Conservation (phyloP, 92 coral and sea anemone genomes). For the Phenganax subtilis region DNA sequence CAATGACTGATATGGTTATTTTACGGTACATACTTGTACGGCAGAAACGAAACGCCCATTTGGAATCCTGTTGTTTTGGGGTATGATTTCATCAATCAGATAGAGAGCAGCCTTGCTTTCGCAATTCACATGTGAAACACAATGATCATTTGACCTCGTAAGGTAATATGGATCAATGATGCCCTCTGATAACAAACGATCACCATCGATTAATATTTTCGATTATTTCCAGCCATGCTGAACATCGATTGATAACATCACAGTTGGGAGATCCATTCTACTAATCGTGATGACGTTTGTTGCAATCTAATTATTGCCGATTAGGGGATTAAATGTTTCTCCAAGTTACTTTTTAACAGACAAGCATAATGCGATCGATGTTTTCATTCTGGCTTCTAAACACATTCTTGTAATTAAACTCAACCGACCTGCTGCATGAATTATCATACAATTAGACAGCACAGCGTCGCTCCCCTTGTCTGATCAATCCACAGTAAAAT, state of each 20-base stretch:
- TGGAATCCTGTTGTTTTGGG: too few relatives aligned
- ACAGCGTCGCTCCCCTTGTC: not conserved
- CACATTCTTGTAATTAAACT: conserved; percentile 13
- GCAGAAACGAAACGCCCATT: too few relatives aligned
- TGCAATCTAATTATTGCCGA: not conserved
- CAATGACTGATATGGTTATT: too few relatives aligned
- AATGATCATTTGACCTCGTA: too few relatives aligned
- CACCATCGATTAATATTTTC: too few relatives aligned
- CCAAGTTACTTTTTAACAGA: conserved; percentile 17
- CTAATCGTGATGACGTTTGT: not conserved
- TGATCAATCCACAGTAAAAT: not conserved
- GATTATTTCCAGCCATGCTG: not conserved
- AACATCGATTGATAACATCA: not conserved
- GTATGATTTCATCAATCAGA: too few relatives aligned
- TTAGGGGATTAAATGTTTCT: conserved; percentile 13
- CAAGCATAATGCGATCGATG: conserved; percentile 1
- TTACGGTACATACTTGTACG: too few relatives aligned
- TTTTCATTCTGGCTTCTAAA: conserved; percentile 3
- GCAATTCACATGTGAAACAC: too few relatives aligned
- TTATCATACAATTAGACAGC: conserved; percentile 4
- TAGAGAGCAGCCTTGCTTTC: too few relatives aligned
- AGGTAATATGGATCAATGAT: too few relatives aligned
- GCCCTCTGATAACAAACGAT: too few relatives aligned
- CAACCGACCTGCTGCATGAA: conserved; percentile 15
- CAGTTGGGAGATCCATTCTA: too few relatives aligned